Conservation (phyloP, 2,888 invertebrate genomes). For the Stegophylla sp. region DNA sequence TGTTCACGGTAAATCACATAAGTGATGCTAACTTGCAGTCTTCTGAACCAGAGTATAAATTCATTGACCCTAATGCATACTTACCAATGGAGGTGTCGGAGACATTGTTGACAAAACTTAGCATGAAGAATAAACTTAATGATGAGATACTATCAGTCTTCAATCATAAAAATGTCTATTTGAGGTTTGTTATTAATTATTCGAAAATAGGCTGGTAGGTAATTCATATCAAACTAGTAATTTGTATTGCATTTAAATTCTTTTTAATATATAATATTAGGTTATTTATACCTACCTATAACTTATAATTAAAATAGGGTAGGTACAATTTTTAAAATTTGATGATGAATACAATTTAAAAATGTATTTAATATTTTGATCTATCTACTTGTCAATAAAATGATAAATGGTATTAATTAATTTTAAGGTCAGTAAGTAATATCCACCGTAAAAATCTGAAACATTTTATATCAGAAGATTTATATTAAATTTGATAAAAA, state of each 20-base stretch:
- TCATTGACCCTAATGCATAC: slow-evolving; percentile 68
- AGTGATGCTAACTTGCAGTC: slow-evolving; percentile 42
- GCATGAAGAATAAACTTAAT: slow-evolving; percentile 69
- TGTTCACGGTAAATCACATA: slow-evolving; percentile 65
- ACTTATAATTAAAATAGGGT: neutral
- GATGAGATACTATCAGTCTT: slow-evolving; percentile 72
- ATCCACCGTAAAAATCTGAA: no score
- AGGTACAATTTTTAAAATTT: no score
- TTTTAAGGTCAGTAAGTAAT: no score
- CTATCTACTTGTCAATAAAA: no score
- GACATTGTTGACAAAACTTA: slow-evolving; percentile 68
- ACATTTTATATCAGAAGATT: no score
- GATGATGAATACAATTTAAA: no score
- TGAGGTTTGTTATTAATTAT: slow-evolving; percentile 67
- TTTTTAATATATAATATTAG: neutral
- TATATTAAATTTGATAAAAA: no score
- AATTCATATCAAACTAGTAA: no score
- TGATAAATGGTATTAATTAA: no score
- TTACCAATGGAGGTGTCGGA: slow-evolving; percentile 71
- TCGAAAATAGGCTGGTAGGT: no score
- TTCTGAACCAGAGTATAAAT: slow-evolving; percentile 39
- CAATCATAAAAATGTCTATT: slow-evolving; percentile 69
- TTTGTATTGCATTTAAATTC: no score
- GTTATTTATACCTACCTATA: neutral
- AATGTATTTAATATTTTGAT: no score